Evolutionary conservation across 2,797 vertebrate species (phyloP).

Genomic region (Sarcophilus harrisii): DNA sequence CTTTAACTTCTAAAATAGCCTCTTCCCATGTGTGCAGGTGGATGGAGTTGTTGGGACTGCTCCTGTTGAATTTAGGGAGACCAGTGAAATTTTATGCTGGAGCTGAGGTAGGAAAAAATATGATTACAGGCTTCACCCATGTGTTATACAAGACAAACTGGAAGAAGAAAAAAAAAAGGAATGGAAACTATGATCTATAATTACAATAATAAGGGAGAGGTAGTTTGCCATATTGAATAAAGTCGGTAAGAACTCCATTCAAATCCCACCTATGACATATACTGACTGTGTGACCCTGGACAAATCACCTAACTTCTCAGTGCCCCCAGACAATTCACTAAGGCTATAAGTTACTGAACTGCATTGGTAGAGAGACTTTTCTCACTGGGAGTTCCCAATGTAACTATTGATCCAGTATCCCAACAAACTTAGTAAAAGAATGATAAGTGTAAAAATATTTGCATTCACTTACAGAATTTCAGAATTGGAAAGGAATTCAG

Average conservation of each 20-base stretch:
- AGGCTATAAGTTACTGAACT: not conserved
- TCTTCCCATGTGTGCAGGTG: not conserved
- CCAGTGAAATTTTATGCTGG: not conserved
- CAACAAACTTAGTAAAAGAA: not conserved
- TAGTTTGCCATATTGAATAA: not conserved
- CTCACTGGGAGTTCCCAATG: not conserved
- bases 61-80: not conserved
- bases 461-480: not conserved
- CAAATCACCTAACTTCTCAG: not conserved
- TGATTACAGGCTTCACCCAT: not conserved
- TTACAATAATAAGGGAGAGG: not conserved
- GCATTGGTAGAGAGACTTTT: not conserved
- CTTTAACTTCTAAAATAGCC: not conserved
- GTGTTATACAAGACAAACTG: not conserved
- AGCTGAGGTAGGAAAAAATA: not conserved
- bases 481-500: not conserved
- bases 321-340: not conserved
- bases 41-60: not conserved
- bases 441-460: constrained; percentile 4
- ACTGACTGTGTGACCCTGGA: not conserved
- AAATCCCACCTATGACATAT: not conserved
- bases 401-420: not conserved
- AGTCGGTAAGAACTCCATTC: not conserved
- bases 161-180: not conserved
- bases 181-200: not conserved